These are phyloP conservation scores for Leptarthrus brevirostris DNA, from an alignment of 2,888 invertebrate genomes.

Conservation along the genomic window DNA sequence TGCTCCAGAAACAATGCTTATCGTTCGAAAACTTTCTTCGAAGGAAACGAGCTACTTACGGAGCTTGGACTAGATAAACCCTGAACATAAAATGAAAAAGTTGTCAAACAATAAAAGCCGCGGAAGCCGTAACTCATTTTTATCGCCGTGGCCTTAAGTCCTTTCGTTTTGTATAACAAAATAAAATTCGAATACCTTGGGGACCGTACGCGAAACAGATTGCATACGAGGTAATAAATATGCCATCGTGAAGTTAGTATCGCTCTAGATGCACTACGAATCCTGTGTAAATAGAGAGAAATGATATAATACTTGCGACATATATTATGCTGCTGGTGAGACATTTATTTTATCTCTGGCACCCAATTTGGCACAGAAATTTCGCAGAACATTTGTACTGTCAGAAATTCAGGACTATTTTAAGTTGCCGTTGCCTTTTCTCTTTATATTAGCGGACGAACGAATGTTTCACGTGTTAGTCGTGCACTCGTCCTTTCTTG, in stretches of 20 bases:
- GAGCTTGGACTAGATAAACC: too few relatives aligned
- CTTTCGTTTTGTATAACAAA: not conserved
- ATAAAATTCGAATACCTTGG: not conserved
- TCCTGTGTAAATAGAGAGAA: not conserved
- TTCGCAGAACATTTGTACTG: conserved; percentile 33
- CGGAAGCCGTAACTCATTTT: too few relatives aligned
- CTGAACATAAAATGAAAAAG: too few relatives aligned
- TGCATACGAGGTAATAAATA: not conserved
- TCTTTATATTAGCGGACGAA: conserved; percentile 4
- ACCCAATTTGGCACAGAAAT: conserved; percentile 33
- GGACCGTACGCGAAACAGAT: not conserved
- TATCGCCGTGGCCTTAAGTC: too few relatives aligned
- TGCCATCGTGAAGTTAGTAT: not conserved
- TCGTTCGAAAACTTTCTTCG: too few relatives aligned
- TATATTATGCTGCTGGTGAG: conserved; percentile 17
- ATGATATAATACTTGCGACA: conserved; percentile 15
- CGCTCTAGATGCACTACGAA: not conserved
- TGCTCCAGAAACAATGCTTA: too few relatives aligned
- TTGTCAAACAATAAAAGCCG: too few relatives aligned
- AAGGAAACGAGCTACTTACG: too few relatives aligned
- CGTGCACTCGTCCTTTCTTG: not conserved
- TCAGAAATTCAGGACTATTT: conserved; percentile 10
- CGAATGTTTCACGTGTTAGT: conserved; percentile 10
- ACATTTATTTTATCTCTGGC: conserved; percentile 34
- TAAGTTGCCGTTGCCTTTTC: not conserved